These are phyloP conservation scores for Neotoma lepida DNA, from an alignment of 2,113 vertebrate species.

Conservation along the genomic window DNA sequence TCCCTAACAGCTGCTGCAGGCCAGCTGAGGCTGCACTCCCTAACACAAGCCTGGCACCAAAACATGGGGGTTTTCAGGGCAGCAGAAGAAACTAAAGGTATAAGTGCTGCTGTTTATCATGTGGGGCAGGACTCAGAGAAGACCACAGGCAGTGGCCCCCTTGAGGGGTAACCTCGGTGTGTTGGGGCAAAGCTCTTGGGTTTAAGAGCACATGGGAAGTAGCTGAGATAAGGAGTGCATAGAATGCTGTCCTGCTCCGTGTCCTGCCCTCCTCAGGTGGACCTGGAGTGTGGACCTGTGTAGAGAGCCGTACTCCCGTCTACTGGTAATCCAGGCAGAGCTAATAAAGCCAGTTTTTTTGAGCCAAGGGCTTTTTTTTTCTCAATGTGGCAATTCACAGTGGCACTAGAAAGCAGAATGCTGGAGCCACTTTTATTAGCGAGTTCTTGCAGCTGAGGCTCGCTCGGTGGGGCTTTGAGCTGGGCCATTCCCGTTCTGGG, in stretches of 20 bases:
- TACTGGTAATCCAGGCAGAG: conserved; percentile 82
- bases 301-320: neutral
- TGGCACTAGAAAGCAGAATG: conserved; percentile 85
- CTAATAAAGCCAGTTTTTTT: conserved; percentile 81
- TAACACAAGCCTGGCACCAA: neutral
- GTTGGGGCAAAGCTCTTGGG: neutral
- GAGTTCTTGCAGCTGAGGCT: conserved; percentile 87
- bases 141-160: neutral
- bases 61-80: neutral
- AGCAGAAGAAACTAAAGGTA: neutral
- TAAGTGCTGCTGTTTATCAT: neutral
- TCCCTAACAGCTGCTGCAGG: neutral
- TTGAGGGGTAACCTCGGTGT: neutral
- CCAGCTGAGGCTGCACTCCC: neutral
- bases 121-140: neutral
- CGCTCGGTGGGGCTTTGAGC: conserved; percentile 83
- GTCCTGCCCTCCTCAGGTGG: neutral
- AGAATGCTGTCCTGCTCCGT: neutral
- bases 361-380: conserved; percentile 77
- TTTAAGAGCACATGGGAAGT: neutral
- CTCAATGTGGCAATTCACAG: conserved; percentile 81
- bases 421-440: conserved; percentile 87
- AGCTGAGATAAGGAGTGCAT: neutral
- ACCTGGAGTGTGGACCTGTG: neutral
- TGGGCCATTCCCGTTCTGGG: conserved; percentile 79